Base-by-base conservation (phyloP, 2,888 invertebrate genomes). In the Mantis religiosa region DNA sequence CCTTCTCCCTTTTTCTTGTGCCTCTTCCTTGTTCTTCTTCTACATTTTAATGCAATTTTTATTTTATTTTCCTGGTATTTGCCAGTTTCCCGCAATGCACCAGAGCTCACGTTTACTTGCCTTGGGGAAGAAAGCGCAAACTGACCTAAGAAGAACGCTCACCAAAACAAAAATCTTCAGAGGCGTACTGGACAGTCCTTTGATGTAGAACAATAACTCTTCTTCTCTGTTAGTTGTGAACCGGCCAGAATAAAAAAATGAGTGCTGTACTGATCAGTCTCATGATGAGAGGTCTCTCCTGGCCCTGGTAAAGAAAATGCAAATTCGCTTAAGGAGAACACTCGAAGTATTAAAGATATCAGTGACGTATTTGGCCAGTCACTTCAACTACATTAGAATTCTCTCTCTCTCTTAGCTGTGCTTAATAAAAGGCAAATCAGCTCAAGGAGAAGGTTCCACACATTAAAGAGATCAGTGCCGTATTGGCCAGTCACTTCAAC, bases 81-180 rank as follows among this genome's bases (percentile, higher is more conserved):
- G 15, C 54, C 85, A 87, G 71, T 82, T 34, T 30, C 30, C 87
- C 81, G 87, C 82, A 87, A 87, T 82, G 87, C 87, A 87, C 87
- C 82, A 82, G 84, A 84, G 54, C 54, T 71, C 54, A 71, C 54
- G 54, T 71, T 25, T 71, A 3, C 54, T 20, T 15, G 54, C 54
- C 54, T 0, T 20, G 4, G 25, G 54, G 54, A 71, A 71, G 54
- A 71, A 71, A 14, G 25, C 54, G 54, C 20, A 71, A 71, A 71
- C 15, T 15, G 54, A 14, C 20, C 4, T 71, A 71, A 71, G 20
- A 20, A 20, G 54, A 71, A 71, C 54, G 54, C 54, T 71, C 54
- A 71, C 20, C 54, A 25, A 1, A 71, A 71, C 54, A 71, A 12
- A 12, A 30, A 12, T 12, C 12, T 1, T 41, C 41, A 41, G 34